Base-by-base conservation (phyloP, 53 echinoderm and acorn worm species). In the Zoroaster sp. region DNA sequence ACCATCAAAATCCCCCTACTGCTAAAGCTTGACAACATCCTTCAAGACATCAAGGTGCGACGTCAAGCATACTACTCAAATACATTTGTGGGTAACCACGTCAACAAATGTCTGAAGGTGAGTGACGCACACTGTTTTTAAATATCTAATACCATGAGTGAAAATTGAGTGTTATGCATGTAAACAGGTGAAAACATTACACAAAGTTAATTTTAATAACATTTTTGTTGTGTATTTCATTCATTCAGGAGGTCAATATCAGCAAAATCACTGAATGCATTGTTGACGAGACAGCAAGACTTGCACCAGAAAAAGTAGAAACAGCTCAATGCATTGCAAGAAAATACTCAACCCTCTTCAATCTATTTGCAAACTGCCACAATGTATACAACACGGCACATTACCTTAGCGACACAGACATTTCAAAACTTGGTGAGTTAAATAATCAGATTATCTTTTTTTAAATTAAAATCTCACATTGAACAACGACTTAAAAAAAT, bases 41-140 rank as follows among this genome's bases (percentile, higher is more conserved):
- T 72, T 3, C 73, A 72, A 18, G 73, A 72, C 4, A 72, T 72
- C 5, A 72, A 72, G 36, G 73, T 72, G 5, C 17, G 35, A 17
- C 2, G 73, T 4, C 52, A 52, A 52, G 52, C 52, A 3, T 52
- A 52, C 52, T 52, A 52, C n/a, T 52, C 52, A 0, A 72, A 72
- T 18, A 72, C 73, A 2, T 72, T 72, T 72, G n/a, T 72, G 4
- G 73, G 73, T 3, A 72, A 72, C 8, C 73, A 72, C 20, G 73
- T 72, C 37, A 12, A 72, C 39, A 72, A 72, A n/a, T 72, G 73
- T 72, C n/a, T 72, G n/a, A 72, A 72, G n/a, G 73, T 72, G 35
- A 72, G 18, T 36, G 20, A 33, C 15, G 7, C 0, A 17, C n/a
- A n/a, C n/a, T n/a, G 5, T 35, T 18, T 35, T 10, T 35, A 72